These are phyloP conservation scores for Platycnemis pennipes DNA, from an alignment of 2,888 invertebrate genomes.

Conservation along the genomic window DNA sequence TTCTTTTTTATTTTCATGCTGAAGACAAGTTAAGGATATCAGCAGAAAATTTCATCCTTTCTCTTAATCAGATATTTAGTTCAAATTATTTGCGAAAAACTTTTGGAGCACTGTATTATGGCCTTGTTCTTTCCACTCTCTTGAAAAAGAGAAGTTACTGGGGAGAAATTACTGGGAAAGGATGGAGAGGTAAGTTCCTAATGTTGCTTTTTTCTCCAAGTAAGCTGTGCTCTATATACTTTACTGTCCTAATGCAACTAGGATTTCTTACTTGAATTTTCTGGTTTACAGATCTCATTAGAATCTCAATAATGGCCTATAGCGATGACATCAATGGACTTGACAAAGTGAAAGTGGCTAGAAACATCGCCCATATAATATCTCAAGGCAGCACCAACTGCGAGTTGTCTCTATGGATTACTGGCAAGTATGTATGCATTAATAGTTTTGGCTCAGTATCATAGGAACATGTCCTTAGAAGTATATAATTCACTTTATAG, in stretches of 20 bases:
- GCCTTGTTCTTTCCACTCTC: background rate
- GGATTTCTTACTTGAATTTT: background rate
- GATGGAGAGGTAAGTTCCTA: slow-evolving; percentile 82
- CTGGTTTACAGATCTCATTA: background rate
- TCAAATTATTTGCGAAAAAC: background rate
- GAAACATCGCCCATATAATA: background rate
- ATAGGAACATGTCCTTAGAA: too few species aligned
- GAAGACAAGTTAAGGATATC: background rate
- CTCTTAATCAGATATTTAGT: background rate
- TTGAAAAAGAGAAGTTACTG: slow-evolving; percentile 78
- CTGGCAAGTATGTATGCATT: background rate
- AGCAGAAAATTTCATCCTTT: background rate
- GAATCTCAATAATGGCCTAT: background rate
- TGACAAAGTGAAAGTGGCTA: background rate
- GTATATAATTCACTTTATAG: too few species aligned
- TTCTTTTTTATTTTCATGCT: background rate
- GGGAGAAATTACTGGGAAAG: slow-evolving; percentile 79
- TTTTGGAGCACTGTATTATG: background rate
- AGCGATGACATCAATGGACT: background rate
- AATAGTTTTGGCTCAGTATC: too few species aligned
- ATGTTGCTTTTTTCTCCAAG: background rate
- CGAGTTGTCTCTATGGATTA: background rate
- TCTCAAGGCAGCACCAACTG: background rate
- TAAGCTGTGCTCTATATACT: background rate
- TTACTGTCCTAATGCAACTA: background rate